Conservation (phyloP, 1,140 invertebrate species). For the Hydropsyche tenuis region DNA sequence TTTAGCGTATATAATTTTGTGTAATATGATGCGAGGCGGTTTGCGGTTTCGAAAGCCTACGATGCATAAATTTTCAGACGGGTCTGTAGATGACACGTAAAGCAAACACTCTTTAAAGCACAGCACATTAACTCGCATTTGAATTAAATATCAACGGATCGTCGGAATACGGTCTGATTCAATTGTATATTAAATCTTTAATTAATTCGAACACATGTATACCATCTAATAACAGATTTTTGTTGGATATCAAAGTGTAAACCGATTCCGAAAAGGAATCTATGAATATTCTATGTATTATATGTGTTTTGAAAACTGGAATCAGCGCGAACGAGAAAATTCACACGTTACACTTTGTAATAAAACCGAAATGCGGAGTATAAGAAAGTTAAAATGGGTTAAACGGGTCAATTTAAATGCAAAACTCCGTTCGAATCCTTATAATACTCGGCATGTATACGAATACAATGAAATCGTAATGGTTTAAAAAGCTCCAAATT, state of each 20-base stretch:
- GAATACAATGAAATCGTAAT: no score
- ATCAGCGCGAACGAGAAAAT: neutral
- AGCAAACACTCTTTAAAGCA: constrained; percentile 25
- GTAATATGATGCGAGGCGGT: constrained; percentile 19
- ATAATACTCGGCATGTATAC: no score
- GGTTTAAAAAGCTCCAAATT: no score
- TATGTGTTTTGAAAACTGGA: neutral
- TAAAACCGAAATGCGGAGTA: neutral
- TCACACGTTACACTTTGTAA: neutral
- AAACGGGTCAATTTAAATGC: neutral
- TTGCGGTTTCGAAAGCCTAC: constrained; percentile 23
- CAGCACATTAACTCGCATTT: constrained; percentile 16
- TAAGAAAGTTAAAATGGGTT: neutral
- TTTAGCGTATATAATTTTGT: neutral
- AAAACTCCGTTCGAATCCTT: no score
- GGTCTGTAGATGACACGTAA: constrained; percentile 27
- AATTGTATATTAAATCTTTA: no score
- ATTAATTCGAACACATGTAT: no score
- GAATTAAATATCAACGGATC: neutral
- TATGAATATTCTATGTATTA: no score
- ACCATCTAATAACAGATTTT: no score
- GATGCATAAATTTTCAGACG: constrained; percentile 27
- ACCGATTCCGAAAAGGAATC: no score
- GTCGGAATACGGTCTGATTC: no score
- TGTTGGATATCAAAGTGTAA: no score